These are phyloP conservation scores for Acholoe squamosa DNA, from an alignment of 2,888 invertebrate species.

Conservation along the genomic window DNA sequence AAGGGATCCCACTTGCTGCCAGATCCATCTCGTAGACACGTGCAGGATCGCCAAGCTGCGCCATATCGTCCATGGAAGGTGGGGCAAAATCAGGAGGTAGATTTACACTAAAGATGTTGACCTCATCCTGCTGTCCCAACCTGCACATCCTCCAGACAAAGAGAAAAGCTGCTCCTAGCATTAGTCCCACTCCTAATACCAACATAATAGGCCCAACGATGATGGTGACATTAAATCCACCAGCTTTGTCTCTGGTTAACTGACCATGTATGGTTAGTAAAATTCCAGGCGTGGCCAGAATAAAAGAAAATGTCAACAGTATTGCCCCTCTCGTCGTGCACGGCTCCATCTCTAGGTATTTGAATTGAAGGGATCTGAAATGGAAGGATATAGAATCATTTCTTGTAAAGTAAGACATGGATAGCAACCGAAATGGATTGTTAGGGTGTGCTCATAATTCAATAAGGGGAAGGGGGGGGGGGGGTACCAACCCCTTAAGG, in stretches of 20 bases:
- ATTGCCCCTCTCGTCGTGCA: too few species aligned
- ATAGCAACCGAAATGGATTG: too few species aligned
- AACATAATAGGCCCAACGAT: background rate
- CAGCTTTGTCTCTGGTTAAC: background rate
- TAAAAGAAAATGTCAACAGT: background rate
- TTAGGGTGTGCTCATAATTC: too few species aligned
- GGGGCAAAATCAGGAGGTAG: conserved; percentile 23
- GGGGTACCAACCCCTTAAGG: too few species aligned
- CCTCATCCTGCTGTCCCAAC: background rate
- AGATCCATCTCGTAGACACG: background rate
- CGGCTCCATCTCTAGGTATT: too few species aligned
- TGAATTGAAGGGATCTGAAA: too few species aligned
- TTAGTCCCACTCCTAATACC: background rate
- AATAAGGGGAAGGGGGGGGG: too few species aligned
- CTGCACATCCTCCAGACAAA: background rate
- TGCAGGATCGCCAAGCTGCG: background rate
- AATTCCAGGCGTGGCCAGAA: background rate
- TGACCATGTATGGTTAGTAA: background rate
- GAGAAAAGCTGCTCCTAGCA: background rate
- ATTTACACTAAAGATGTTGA: background rate
- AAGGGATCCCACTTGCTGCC: background rate
- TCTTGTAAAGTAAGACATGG: too few species aligned
- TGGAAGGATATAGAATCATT: too few species aligned
- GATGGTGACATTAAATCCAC: background rate
- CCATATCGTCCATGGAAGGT: conserved; percentile 22